Conservation (phyloP, 2,888 invertebrate species). For the Watsonalla cultraria region DNA sequence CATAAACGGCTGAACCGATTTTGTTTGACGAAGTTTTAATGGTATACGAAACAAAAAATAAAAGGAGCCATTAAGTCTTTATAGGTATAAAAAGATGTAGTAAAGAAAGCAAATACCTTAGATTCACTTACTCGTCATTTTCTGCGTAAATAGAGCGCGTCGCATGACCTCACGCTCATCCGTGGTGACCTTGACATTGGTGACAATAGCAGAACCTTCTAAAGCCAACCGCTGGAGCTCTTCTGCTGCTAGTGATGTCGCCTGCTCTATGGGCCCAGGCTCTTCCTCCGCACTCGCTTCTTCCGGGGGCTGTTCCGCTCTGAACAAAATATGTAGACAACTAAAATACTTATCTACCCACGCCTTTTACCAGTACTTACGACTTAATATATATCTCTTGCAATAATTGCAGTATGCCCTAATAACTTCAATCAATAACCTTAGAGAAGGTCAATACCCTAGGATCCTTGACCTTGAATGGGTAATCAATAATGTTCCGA, state of each 20-base stretch:
- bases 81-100: not conserved
- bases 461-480: too few species aligned
- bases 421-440: too few species aligned
- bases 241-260: slow-evolving; percentile 81
- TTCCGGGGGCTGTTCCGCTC: slow-evolving; percentile 60
- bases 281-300: slow-evolving; percentile 61
- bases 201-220: slow-evolving; percentile 85
- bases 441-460: too few species aligned
- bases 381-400: too few species aligned
- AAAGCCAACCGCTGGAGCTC: slow-evolving; percentile 80
- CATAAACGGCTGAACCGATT: too few species aligned
- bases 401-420: too few species aligned
- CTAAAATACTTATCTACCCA: not conserved
- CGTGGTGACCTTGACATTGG: slow-evolving; percentile 87
- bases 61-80: not conserved
- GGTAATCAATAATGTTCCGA: too few species aligned
- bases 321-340: slow-evolving; percentile 14
- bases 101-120: slow-evolving; percentile 40
- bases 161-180: slow-evolving; percentile 84
- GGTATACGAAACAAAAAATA: too few species aligned
- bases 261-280: slow-evolving; percentile 80
- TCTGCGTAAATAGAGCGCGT: slow-evolving; percentile 55
- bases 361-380: too few species aligned
- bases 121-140: slow-evolving; percentile 50
- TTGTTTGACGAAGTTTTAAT: too few species aligned